Base-by-base conservation (phyloP, 1,140 invertebrate species). In the Cephus cinctus region DNA sequence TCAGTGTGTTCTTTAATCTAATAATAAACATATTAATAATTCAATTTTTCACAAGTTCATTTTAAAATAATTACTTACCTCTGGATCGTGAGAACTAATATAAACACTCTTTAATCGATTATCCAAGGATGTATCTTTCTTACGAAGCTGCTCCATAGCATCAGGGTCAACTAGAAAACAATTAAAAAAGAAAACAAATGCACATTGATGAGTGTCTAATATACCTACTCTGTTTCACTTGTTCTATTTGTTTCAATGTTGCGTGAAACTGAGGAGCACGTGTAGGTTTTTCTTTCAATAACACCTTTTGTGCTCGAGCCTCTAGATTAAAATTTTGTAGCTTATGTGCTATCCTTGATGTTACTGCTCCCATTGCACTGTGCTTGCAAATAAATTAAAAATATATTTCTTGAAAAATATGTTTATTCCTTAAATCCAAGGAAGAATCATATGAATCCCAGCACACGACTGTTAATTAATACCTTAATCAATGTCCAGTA, bases 321-420 rank as follows among this genome's bases (percentile, higher is more conserved):
- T 87, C 87, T 5, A 86, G 78, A 67, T 89, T 89, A 55, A 84
- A 88, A 31, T 77, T 77, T 56, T 77, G 76, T 2, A 80, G 43
- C 18, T 80, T 78, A 21, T 77, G 67, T 18, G 56, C 58, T 9
- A 84, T 36, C 25, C 60, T 53, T 0, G 81, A 81, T 48, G 73
- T 61, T 32, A 71, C 59, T 61, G 78, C 78, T 11, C 83, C 83
- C 83, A 85, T 81, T 77, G n/a, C n/a, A n/a, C n/a, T n/a, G n/a
- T n/a, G n/a, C n/a, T n/a, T n/a, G n/a, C n/a, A n/a, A n/a, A n/a
- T n/a, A n/a, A n/a, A n/a, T n/a, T n/a, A n/a, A n/a, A n/a, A n/a
- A n/a, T n/a, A n/a, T n/a, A n/a, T n/a, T n/a, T n/a, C n/a, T n/a
- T n/a, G n/a, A n/a, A n/a, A n/a, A n/a, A n/a, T n/a, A n/a, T n/a